Percentiles rank a stretch among this genome's conserved stretches.
phyloP scores from a whole-genome alignment of 2,113 vertebrate genomes.

The Panurus biarmicus region DNA sequence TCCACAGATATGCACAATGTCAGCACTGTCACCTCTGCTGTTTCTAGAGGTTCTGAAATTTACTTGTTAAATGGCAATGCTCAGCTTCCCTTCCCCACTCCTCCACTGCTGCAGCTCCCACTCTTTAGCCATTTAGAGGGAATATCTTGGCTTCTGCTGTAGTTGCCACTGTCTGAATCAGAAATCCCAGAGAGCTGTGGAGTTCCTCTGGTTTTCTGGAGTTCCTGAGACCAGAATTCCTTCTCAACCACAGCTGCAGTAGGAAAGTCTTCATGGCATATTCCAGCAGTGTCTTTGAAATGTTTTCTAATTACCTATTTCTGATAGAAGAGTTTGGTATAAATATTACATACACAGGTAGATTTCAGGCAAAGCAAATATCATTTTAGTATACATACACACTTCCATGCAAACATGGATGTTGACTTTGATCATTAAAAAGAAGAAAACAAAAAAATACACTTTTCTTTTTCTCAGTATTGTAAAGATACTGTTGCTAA shows the following conservation, averaged over 20 bases:
- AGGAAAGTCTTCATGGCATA: background rate
- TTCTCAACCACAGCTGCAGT: background rate
- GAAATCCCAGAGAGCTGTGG: background rate
- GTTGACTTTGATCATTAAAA: background rate
- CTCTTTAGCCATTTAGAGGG: background rate
- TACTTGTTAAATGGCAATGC: background rate
- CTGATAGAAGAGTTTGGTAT: background rate
- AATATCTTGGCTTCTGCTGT: background rate
- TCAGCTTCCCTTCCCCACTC: background rate
- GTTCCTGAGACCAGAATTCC: background rate
- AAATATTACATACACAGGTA: background rate
- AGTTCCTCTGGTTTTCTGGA: background rate
- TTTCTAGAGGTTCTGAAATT: background rate
- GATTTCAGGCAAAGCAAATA: background rate
- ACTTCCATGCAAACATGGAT: background rate
- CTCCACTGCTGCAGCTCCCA: background rate
- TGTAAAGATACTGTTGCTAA: background rate
- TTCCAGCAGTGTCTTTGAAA: background rate
- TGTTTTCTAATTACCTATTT: background rate
- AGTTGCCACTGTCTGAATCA: background rate
- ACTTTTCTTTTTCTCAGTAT: background rate
- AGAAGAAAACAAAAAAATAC: background rate
- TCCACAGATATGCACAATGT: background rate
- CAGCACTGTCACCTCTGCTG: background rate
- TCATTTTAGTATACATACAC: background rate